Conservation (phyloP, 2,113 vertebrate genomes). For the Gymnorhina tibicen region DNA sequence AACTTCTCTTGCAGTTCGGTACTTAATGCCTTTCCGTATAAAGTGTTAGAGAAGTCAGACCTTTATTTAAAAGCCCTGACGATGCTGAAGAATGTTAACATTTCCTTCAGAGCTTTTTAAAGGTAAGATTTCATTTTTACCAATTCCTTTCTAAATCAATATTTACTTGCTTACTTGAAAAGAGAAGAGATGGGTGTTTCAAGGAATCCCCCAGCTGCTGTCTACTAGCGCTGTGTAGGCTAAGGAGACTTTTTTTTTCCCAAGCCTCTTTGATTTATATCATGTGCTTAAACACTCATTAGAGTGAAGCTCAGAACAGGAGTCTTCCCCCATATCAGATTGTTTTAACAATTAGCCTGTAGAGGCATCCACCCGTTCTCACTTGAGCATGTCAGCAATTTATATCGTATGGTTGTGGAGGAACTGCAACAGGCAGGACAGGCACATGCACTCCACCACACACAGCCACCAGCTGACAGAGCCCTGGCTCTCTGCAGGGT, state of each 20-base stretch:
- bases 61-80: background rate
- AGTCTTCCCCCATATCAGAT: background rate
- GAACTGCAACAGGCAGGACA: background rate
- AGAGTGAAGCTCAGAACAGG: background rate
- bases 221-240: background rate
- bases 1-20: background rate
- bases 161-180: background rate
- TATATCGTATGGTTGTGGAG: background rate
- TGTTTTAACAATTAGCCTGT: background rate
- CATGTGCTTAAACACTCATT: background rate
- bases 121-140: background rate
- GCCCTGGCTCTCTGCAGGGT: background rate
- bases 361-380: background rate
- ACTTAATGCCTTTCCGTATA: background rate
- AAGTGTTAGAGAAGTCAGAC: background rate
- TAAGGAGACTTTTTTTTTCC: background rate
- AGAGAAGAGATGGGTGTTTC: background rate
- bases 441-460: fast-evolving
- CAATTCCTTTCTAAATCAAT: background rate
- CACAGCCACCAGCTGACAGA: background rate
- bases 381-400: background rate
- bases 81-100: background rate
- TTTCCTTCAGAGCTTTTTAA: background rate
- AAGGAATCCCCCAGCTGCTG: background rate
- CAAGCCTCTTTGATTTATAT: background rate